Conservation (phyloP, 2,888 invertebrate species). For the Yponomeuta malinellus region DNA sequence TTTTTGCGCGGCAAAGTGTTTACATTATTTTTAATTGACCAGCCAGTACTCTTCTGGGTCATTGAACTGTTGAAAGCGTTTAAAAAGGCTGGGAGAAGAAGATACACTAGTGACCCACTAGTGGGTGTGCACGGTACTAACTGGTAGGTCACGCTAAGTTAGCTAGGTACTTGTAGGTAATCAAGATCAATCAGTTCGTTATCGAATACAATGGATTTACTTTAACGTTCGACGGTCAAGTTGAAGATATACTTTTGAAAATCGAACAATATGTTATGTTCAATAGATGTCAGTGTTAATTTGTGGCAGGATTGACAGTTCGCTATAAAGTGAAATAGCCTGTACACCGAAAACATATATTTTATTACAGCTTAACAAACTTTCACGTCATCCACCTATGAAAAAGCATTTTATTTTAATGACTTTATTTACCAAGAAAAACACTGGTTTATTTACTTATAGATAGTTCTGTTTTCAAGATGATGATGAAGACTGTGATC, state of each 20-base stretch:
- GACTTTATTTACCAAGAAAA: background rate
- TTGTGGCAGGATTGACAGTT: too few relatives aligned
- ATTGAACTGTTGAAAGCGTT: background rate
- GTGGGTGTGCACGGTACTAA: background rate
- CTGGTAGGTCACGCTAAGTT: background rate
- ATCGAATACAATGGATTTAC: background rate
- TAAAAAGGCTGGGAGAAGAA: background rate
- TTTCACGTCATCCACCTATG: too few relatives aligned
- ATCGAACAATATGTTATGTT: background rate
- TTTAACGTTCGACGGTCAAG: background rate
- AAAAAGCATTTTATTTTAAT: background rate
- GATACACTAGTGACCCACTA: background rate
- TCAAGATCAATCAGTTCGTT: slow-evolving; percentile 4
- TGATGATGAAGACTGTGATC: too few relatives aligned
- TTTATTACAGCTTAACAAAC: too few relatives aligned
- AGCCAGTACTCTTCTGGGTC: background rate
- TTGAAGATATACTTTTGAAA: background rate
- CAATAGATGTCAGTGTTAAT: too few relatives aligned
- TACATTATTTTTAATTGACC: slow-evolving; percentile 9
- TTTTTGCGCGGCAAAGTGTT: background rate
- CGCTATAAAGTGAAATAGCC: too few relatives aligned
- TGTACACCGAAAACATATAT: too few relatives aligned
- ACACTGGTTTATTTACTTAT: background rate
- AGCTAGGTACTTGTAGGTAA: background rate
- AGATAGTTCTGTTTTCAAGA: background rate